Conservation (phyloP, 2,888 invertebrate genomes). For the Polia nebulosa region DNA sequence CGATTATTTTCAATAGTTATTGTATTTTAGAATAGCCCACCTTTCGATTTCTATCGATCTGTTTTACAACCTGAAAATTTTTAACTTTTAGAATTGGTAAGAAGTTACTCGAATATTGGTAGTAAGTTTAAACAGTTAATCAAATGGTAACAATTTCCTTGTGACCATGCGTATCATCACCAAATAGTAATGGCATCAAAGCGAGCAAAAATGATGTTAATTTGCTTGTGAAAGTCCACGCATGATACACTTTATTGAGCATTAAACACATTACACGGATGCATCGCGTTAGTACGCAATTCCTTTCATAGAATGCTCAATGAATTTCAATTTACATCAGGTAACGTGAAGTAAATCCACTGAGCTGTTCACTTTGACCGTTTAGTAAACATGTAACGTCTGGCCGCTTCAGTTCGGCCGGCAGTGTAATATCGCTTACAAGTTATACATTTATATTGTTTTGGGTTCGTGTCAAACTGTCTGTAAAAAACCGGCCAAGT, state of each 20-base stretch:
- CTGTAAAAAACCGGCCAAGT: no score
- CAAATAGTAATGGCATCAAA: slow-evolving; percentile 46
- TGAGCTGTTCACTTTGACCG: slow-evolving; percentile 73
- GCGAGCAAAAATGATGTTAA: slow-evolving; percentile 40
- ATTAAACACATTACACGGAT: slow-evolving; percentile 55
- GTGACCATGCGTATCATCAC: background rate
- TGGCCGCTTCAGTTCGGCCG: slow-evolving; percentile 17
- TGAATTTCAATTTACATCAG: slow-evolving; percentile 68
- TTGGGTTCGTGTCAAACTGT: slow-evolving; percentile 33
- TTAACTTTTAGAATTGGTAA: background rate
- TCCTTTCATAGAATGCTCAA: slow-evolving; percentile 67
- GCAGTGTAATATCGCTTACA: slow-evolving; percentile 31
- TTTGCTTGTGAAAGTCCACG: slow-evolving; percentile 55
- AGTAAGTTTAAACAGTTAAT: background rate
- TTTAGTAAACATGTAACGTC: slow-evolving; percentile 65
- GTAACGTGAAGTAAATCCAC: slow-evolving; percentile 68
- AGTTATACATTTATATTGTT: slow-evolving; percentile 43
- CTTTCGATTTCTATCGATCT: slow-evolving; percentile 1
- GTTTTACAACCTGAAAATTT: background rate
- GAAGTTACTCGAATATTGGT: background rate
- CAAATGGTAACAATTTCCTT: slow-evolving; percentile 7
- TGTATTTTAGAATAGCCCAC: background rate
- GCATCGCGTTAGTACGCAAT: slow-evolving; percentile 57
- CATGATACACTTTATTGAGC: slow-evolving; percentile 64
- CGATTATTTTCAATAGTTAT: slow-evolving; percentile 17